Conservation (phyloP, 2,888 invertebrate species). For the Euclidia mi region DNA sequence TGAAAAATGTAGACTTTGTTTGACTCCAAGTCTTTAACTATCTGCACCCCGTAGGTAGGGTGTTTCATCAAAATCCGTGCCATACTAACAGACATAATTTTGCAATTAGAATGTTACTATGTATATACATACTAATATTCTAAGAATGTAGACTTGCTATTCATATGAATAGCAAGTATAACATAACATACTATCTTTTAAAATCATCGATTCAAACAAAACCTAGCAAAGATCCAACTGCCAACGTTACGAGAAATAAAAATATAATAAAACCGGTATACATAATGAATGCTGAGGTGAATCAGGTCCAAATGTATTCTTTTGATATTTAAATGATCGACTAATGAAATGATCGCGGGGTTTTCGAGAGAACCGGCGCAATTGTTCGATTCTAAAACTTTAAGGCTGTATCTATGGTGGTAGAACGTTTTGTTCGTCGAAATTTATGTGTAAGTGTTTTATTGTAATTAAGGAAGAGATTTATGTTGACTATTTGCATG, state of each 20-base stretch:
- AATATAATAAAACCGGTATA: constrained; percentile 57
- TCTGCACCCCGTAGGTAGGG: no score
- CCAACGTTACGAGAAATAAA: constrained; percentile 42
- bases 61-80: no score
- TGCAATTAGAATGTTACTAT: no score
- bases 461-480: not conserved
- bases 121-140: no score
- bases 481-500: no score
- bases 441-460: constrained; percentile 12
- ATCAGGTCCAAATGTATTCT: constrained; percentile 75
- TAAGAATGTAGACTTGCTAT: no score
- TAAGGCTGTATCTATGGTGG: constrained; percentile 11
- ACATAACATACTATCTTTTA: no score
- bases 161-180: no score
- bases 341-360: constrained; percentile 76
- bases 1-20: no score
- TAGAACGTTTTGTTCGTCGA: constrained; percentile 6
- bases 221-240: constrained; percentile 23
- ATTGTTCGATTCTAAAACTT: constrained; percentile 40
- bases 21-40: no score
- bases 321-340: constrained; percentile 82
- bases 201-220: constrained; percentile 28
- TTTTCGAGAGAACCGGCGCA: constrained; percentile 28
- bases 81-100: no score
- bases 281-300: constrained; percentile 61